Evolutionary conservation across 1,140 invertebrate genomes (phyloP), one percentile per base, ranked within the genome.

Genomic region (Panagrolaimus sp.): DNA sequence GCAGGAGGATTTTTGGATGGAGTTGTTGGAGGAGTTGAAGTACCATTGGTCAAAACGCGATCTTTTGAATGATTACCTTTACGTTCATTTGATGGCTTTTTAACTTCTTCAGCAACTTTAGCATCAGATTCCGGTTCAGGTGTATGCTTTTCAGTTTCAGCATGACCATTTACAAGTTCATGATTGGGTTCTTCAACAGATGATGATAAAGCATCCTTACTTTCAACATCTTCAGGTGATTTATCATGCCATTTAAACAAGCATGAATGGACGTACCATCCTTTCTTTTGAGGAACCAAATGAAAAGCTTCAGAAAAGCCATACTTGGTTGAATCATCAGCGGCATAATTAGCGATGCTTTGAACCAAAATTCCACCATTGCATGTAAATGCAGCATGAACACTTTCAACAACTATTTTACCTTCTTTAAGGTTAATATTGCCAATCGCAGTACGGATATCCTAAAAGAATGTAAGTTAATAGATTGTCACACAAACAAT

Each of bases 371-470:
- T 58, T 6, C 52, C 52, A 21, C 52, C 52, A 28, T 28, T 58
- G 21, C 52, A 12, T 5, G 28, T 28, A 58, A 28, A 28, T 2
- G 52, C 52, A 28, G 52, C 28, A 6, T 28, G 10, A 21, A 58
- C 17, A 10, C 21, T 26, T 21, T n/a, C 21, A 4, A 58, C 28
- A 1, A 21, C 10, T 2, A 58, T 28, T 28, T 58, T 58, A 17
- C 52, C 52, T 10, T 28, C 52, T 21, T 58, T 12, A 28, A 58
- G 52, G 52, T 58, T 58, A 21, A 58, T 12, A 21, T 28, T 17
- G 3, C 21, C 52, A 58, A 58, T 58, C 12, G 52, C 52, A 58
- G 15, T 28, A 21, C 52, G 52, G n/a, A 58, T 58, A 58, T 58
- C 52, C 52, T 58, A 28, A 58, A 58, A 58, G 10, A 5, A 24